Conservation (phyloP, 1,140 invertebrate species). For the Drosophila orena region DNA sequence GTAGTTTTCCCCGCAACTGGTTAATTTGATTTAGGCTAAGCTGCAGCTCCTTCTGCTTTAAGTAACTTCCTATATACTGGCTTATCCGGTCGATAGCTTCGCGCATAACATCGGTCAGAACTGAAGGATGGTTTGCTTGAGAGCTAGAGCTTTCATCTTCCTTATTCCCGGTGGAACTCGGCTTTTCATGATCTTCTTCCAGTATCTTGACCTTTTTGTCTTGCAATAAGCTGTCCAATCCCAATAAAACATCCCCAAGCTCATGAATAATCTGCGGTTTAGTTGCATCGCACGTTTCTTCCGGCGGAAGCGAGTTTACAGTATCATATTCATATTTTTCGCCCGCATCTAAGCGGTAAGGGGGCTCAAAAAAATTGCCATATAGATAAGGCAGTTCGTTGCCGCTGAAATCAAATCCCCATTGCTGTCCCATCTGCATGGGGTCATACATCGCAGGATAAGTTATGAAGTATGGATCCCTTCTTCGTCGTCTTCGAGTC, state of each 20-base stretch:
- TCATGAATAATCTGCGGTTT: conserved; percentile 3
- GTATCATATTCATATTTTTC: background rate
- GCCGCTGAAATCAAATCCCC: no score
- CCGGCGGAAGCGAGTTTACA: background rate
- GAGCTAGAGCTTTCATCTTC: background rate
- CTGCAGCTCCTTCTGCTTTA: background rate
- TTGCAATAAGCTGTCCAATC: conserved; percentile 6
- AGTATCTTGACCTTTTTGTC: background rate
- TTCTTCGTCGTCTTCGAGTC: no score
- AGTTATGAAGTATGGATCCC: no score
- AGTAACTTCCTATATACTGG: conserved; percentile 22
- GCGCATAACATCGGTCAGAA: conserved; percentile 35
- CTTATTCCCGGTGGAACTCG: background rate
- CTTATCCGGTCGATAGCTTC: conserved; percentile 52
- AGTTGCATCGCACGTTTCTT: background rate
- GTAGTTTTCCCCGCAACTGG: background rate
- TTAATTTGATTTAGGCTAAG: background rate
- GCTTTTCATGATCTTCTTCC: background rate
- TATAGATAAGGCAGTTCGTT: no score
- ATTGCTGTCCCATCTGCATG: no score
- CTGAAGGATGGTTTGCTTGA: background rate
- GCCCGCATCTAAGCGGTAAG: no score
- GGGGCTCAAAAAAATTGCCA: no score
- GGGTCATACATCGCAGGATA: no score
- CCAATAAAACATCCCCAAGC: conserved; percentile 8